phyloP scores from a whole-genome alignment of 2,797 vertebrate species.

The Squalus acanthias region DNA sequence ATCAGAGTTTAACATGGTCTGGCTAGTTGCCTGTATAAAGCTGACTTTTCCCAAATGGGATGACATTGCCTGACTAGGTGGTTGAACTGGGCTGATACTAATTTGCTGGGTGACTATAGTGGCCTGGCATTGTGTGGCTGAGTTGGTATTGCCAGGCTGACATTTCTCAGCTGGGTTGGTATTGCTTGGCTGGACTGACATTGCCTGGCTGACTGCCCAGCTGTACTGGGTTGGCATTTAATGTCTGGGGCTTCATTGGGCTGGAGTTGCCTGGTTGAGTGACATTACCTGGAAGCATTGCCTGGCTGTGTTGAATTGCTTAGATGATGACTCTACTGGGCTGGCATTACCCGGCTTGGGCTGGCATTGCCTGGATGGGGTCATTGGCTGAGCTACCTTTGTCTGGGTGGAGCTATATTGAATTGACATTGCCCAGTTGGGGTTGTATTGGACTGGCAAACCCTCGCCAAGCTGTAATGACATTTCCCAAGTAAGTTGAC shows the following conservation, averaged over 20 bases:
- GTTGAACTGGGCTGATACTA: background rate
- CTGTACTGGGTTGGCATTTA: background rate
- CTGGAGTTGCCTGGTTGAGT: background rate
- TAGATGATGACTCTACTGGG: too few relatives aligned
- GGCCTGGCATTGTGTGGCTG: background rate
- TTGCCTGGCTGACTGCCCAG: background rate
- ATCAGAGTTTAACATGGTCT: background rate
- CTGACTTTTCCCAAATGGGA: background rate
- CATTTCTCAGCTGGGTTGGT: background rate
- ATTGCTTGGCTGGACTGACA: background rate
- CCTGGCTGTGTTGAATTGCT: too few relatives aligned
- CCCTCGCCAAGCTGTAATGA: too few relatives aligned
- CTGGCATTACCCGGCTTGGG: too few relatives aligned
- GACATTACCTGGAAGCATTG: too few relatives aligned
- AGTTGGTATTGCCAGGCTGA: background rate
- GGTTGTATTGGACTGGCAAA: too few relatives aligned
- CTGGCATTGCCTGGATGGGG: too few relatives aligned
- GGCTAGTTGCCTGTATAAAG: background rate
- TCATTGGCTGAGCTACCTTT: too few relatives aligned
- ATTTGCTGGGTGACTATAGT: background rate
- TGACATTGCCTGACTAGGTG: background rate
- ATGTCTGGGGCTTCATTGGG: background rate
- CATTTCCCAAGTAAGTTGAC: too few relatives aligned
- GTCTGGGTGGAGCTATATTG: too few relatives aligned
- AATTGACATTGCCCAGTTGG: too few relatives aligned